These are phyloP conservation scores for Arizona elegans DNA, from an alignment of 2,113 vertebrate genomes.

Conservation along the genomic window DNA sequence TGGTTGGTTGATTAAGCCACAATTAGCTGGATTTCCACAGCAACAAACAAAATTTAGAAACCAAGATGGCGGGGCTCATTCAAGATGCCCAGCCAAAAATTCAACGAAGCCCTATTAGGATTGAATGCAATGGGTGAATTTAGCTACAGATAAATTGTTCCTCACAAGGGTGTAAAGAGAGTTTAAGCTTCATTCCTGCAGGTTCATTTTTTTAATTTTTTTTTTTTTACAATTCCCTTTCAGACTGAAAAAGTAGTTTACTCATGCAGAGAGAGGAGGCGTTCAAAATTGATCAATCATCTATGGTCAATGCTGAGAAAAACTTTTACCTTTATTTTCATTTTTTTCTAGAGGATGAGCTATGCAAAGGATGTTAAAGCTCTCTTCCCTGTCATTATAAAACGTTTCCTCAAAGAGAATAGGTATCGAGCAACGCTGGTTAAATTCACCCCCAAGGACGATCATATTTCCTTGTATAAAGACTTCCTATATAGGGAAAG, in stretches of 20 bases:
- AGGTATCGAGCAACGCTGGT: slow-evolving; percentile 71
- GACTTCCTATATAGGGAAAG: slow-evolving; percentile 76
- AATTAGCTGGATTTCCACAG: neutral
- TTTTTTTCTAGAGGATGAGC: slow-evolving; percentile 82
- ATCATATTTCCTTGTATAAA: slow-evolving; percentile 85
- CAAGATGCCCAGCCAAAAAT: neutral
- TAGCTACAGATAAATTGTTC: neutral
- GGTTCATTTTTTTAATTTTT: neutral
- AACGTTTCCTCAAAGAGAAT: slow-evolving; percentile 97
- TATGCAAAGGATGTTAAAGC: slow-evolving; percentile 91
- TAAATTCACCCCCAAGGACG: slow-evolving; percentile 79
- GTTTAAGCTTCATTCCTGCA: neutral
- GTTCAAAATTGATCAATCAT: neutral
- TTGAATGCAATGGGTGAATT: neutral
- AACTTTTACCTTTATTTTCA: slow-evolving; percentile 69
- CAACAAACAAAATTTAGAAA: neutral
- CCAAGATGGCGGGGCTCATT: neutral
- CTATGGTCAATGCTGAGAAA: neutral
- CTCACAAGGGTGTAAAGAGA: neutral
- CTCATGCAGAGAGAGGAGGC: neutral
- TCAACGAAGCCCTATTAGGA: neutral
- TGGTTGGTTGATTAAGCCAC: neutral
- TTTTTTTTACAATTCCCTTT: neutral
- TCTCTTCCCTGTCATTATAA: slow-evolving; percentile 95
- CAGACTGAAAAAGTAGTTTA: neutral